Evolutionary conservation across 2,888 invertebrate genomes (phyloP), one percentile per base, ranked within the genome.

Genomic region (Pristionchus mayeri): DNA sequence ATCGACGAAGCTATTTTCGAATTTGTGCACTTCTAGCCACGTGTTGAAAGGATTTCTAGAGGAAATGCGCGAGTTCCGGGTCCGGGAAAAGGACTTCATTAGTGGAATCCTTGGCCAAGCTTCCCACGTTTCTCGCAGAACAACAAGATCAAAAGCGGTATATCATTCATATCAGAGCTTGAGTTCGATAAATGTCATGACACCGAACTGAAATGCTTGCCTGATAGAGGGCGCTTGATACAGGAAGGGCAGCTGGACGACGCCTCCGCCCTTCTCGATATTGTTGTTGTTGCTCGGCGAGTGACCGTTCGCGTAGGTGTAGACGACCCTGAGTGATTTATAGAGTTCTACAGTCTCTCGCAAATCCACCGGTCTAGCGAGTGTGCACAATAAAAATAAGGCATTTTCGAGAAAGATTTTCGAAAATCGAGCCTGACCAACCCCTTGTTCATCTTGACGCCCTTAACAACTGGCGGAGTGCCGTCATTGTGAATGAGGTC

Each of bases 191-290:
- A 27, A 24, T 57, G n/a, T n/a, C n/a, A n/a, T n/a, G n/a, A n/a
- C n/a, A 24, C 1, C 11, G 27, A 57, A 57, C n/a, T 13, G 60
- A 57, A n/a, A 1, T 16, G 6, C 63, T 50, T 6, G 75, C 84
- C 84, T 71, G 27, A 75, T 40, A 24, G 84, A 84, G 13, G 84
- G 76, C 4, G 84, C 76, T 24, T 84, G 84, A 37, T 76, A 76
- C 24, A 84, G 84, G 30, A 75, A 78, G 13, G 84, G 84, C 40
- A 84, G 48, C 13, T 76, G 54, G 48, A 60, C 71, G 30, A 30
- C 54, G 44, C 16, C 37, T 18, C 34, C 78, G 13, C 60, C 71
- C 60, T 84, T 84, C 16, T 84, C 84, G 40, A 84, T 84, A 78
- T 78, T 84, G 81, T 85, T 87, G 44, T 71, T 71, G 13, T 30